phyloP scores from a whole-genome alignment of 2,113 vertebrate species.

The Xenopus laevis region DNA sequence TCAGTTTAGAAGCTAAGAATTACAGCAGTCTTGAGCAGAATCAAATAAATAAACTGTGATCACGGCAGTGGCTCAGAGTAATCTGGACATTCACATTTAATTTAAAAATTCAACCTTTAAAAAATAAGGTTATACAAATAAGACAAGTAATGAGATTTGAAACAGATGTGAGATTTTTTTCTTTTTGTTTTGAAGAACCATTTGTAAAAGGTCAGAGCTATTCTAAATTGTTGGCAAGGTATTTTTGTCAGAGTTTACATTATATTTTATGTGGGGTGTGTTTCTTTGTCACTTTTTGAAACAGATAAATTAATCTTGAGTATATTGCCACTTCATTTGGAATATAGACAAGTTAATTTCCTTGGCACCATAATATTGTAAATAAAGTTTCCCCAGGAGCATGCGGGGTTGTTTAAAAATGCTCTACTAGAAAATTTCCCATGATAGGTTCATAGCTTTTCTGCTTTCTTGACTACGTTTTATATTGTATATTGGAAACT shows the following conservation, averaged over 20 bases:
- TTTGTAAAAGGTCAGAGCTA: slow-evolving; percentile 41
- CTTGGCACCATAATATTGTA: background rate
- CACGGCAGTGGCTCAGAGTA: slow-evolving; percentile 13
- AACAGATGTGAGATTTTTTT: slow-evolving; percentile 42
- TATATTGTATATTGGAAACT: no score
- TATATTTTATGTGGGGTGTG: slow-evolving; percentile 24
- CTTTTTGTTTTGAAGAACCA: slow-evolving; percentile 36
- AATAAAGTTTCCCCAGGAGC: no score
- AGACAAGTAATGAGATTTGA: slow-evolving; percentile 44
- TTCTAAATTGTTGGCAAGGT: slow-evolving; percentile 1
- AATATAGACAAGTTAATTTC: background rate
- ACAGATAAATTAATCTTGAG: slow-evolving; percentile 13
- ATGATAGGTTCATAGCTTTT: no score
- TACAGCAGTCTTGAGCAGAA: slow-evolving; percentile 19
- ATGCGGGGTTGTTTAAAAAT: no score
- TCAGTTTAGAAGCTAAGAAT: slow-evolving; percentile 13
- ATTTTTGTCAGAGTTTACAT: slow-evolving; percentile 14
- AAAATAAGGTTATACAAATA: slow-evolving; percentile 46
- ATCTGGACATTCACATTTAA: slow-evolving; percentile 42
- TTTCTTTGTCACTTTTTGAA: slow-evolving; percentile 1
- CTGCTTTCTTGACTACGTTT: no score
- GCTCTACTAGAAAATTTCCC: no score
- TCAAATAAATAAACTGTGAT: slow-evolving; percentile 39
- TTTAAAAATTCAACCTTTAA: slow-evolving; percentile 44
- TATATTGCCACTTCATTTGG: background rate